Percentiles rank a stretch among this genome's conserved stretches.
phyloP scores from a whole-genome alignment of 2,113 vertebrate genomes.

The Picathartes gymnocephalus region DNA sequence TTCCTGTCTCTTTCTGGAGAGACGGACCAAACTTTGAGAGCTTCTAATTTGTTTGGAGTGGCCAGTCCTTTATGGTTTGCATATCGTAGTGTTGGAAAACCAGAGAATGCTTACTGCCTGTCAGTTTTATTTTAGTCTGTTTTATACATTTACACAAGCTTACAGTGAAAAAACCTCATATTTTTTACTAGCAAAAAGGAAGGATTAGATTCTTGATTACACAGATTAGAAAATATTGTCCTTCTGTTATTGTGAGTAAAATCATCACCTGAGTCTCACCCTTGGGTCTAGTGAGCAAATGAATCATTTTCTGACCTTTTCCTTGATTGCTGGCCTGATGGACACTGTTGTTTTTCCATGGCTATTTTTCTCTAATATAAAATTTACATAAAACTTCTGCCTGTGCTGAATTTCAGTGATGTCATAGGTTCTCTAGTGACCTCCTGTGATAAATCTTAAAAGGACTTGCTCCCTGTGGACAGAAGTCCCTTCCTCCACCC shows the following conservation, averaged over 20 bases:
- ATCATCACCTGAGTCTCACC: conserved; percentile 7
- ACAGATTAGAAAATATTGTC: conserved; percentile 22
- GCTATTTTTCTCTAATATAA: background rate
- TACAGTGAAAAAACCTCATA: background rate
- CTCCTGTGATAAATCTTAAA: background rate
- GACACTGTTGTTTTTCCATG: background rate
- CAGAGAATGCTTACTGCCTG: background rate
- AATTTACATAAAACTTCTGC: background rate
- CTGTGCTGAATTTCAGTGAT: background rate
- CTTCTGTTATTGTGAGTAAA: background rate
- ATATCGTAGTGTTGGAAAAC: background rate
- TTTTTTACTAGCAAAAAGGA: background rate
- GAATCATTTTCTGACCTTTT: conserved; percentile 28
- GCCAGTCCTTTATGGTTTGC: background rate
- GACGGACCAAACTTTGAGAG: background rate
- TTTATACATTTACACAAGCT: background rate
- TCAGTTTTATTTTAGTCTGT: background rate
- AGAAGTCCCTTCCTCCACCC: background rate
- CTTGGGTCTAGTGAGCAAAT: background rate
- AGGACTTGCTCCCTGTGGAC: background rate
- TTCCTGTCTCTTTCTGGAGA: background rate
- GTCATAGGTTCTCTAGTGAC: background rate
- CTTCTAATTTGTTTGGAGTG: background rate
- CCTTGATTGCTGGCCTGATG: background rate
- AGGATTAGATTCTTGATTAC: conserved; percentile 20